phyloP scores from a whole-genome alignment of 2,888 invertebrate genomes.

The Drosophila mimetica region DNA sequence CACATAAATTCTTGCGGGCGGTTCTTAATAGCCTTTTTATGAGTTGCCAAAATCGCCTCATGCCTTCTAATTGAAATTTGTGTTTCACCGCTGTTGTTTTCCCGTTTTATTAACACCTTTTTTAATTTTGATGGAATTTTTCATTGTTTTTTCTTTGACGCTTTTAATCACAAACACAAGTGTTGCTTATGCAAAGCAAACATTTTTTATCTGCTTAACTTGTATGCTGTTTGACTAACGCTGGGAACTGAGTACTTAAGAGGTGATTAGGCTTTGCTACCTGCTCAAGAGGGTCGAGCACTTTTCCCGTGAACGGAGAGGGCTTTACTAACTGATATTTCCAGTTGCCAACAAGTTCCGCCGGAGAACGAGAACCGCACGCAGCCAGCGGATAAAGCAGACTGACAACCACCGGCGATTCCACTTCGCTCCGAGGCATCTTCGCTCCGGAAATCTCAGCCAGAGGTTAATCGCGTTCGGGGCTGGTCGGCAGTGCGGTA shows the following conservation, averaged over 20 bases:
- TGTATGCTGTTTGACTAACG: slow-evolving; percentile 25
- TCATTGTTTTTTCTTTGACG: background rate
- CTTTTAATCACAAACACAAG: slow-evolving; percentile 39
- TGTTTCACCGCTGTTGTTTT: slow-evolving; percentile 7
- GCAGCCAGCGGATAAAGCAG: slow-evolving; percentile 62
- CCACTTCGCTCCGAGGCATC: slow-evolving; percentile 60
- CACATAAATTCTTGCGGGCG: slow-evolving; percentile 28
- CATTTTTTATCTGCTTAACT: slow-evolving; percentile 34
- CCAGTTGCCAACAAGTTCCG: slow-evolving; percentile 22
- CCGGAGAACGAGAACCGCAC: slow-evolving; percentile 59
- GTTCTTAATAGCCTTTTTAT: slow-evolving; percentile 29
- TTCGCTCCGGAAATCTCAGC: slow-evolving; percentile 66
- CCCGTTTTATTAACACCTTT: slow-evolving; percentile 16
- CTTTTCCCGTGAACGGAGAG: slow-evolving; percentile 42
- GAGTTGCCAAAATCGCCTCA: slow-evolving; percentile 28
- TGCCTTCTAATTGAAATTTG: slow-evolving; percentile 28
- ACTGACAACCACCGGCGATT: slow-evolving; percentile 58
- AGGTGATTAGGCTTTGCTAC: slow-evolving; percentile 40
- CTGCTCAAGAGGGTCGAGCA: slow-evolving; percentile 35
- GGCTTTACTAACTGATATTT: slow-evolving; percentile 11
- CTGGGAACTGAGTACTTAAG: slow-evolving; percentile 21
- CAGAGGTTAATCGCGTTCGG: slow-evolving; percentile 32
- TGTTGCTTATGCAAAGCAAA: slow-evolving; percentile 20
- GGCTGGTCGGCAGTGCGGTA: slow-evolving; percentile 12
- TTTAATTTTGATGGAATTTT: background rate